phyloP scores from a whole-genome alignment of 2,113 vertebrate genomes.

The Lanius ludovicianus region DNA sequence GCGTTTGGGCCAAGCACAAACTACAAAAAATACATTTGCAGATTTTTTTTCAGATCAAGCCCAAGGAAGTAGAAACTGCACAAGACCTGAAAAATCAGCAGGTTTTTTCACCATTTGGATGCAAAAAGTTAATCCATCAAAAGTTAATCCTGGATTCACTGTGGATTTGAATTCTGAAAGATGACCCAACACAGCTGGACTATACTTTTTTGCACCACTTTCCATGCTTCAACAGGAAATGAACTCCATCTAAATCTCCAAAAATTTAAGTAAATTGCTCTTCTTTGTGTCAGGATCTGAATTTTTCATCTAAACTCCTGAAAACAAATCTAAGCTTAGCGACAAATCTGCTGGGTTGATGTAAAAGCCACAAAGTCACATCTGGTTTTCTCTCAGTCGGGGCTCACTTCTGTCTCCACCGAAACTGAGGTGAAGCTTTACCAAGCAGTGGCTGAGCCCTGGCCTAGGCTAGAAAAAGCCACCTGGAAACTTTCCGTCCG shows the following conservation, averaged over 20 bases:
- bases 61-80: neutral
- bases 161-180: neutral
- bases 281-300: neutral
- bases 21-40: neutral
- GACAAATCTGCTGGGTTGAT: neutral
- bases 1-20: neutral
- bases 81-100: neutral
- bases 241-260: neutral
- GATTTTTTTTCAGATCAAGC: neutral
- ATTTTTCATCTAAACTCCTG: neutral
- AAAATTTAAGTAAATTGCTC: neutral
- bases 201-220: neutral
- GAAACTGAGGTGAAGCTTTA: neutral
- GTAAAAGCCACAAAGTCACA: neutral
- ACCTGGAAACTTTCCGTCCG: neutral
- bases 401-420: neutral
- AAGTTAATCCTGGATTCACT: neutral
- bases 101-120: neutral
- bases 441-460: neutral
- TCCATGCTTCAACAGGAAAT: neutral
- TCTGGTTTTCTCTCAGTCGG: neutral
- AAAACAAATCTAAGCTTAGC: neutral
- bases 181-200: neutral
- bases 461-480: neutral
- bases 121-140: neutral